phyloP scores from a whole-genome alignment of 2,113 vertebrate species.

The zebrafish (Danio rerio) region DNA sequence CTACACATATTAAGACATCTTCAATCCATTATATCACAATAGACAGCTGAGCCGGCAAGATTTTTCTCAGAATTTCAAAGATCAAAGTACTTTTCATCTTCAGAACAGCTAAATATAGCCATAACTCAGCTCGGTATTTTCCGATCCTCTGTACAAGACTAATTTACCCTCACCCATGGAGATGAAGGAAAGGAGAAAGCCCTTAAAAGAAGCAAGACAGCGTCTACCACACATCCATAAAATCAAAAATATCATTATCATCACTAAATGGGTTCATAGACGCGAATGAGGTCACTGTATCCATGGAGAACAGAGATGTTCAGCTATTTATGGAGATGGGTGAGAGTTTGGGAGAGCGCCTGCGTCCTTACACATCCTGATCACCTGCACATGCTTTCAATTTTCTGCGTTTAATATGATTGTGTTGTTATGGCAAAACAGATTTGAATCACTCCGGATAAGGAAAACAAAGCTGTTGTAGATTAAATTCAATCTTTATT shows the following conservation, averaged over 20 bases:
- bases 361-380: background rate
- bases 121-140: constrained; percentile 4
- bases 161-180: background rate
- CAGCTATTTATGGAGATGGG: constrained; percentile 29
- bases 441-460: background rate
- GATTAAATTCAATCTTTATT: too few species aligned
- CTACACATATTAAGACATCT: background rate
- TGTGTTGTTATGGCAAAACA: background rate
- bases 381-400: constrained; percentile 28
- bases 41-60: background rate
- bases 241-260: constrained; percentile 9
- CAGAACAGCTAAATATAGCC: background rate
- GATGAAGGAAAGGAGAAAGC: constrained; percentile 5
- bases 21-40: constrained; percentile 5
- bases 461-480: background rate
- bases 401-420: background rate
- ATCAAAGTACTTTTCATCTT: background rate
- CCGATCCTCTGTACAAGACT: background rate
- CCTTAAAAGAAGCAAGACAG: background rate
- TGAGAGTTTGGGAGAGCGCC: background rate
- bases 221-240: background rate
- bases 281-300: constrained; percentile 41
- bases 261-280: constrained; percentile 13
- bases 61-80: background rate
- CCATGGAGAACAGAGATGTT: constrained; percentile 20